Percentiles rank a stretch among this genome's conserved stretches.
These are phyloP conservation scores for Cottus gobio DNA, from an alignment of 2,113 vertebrate genomes.

Conservation along the genomic window DNA sequence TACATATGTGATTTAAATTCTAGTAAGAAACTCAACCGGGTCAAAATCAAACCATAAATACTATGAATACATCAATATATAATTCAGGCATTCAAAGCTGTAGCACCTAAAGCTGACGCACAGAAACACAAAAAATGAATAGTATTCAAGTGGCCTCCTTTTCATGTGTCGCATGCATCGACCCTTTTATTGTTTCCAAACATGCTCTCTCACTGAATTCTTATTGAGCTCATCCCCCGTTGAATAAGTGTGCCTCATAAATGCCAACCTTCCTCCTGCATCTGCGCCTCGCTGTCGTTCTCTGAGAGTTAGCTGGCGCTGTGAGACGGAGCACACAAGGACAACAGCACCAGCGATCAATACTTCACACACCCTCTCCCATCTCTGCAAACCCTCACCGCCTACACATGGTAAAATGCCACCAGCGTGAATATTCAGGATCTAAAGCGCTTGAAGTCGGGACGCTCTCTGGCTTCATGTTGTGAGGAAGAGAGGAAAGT, in stretches of 20 bases:
- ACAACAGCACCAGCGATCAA: slow-evolving; percentile 72
- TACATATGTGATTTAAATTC: background rate
- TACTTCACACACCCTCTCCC: slow-evolving; percentile 69
- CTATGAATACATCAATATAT: background rate
- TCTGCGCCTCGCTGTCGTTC: slow-evolving; percentile 38
- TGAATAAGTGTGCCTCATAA: slow-evolving; percentile 19
- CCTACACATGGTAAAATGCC: slow-evolving; percentile 76
- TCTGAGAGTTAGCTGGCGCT: slow-evolving; percentile 37
- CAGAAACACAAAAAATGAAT: background rate
- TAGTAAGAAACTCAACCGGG: background rate
- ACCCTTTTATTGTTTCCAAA: slow-evolving; percentile 17
- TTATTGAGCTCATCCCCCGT: slow-evolving; percentile 16
- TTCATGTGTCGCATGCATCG: background rate
- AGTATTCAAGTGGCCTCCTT: slow-evolving; percentile 11
- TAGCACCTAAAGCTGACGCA: background rate
- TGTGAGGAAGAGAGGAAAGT: slow-evolving; percentile 64
- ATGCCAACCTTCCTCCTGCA: slow-evolving; percentile 14
- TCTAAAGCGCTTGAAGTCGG: slow-evolving; percentile 72
- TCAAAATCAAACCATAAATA: background rate
- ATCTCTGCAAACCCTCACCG: slow-evolving; percentile 66
- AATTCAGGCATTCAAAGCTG: background rate
- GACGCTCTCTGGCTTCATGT: slow-evolving; percentile 65
- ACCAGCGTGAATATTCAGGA: slow-evolving; percentile 77
- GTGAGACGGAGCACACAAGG: slow-evolving; percentile 69
- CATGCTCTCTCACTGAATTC: slow-evolving; percentile 32